Evolutionary conservation across 2,888 invertebrate genomes (phyloP).

Genomic region (Pristionchus fissidentatus): DNA sequence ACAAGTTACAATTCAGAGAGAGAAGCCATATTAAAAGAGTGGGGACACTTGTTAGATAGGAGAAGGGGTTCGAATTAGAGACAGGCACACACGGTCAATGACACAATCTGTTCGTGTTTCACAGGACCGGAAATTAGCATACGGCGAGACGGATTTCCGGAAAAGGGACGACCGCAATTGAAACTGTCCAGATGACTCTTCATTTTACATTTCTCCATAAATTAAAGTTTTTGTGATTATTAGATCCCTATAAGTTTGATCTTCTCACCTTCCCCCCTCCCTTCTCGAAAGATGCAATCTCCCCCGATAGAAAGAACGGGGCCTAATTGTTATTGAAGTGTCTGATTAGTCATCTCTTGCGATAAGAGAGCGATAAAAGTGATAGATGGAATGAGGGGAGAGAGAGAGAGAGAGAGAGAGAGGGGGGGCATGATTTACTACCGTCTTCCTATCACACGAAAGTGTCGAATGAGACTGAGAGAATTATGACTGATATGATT

Average conservation of each 20-base stretch:
- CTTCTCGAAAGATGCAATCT: too few relatives aligned
- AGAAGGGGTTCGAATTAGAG: not conserved
- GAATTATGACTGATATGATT: conserved; percentile 21
- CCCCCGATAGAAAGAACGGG: too few relatives aligned
- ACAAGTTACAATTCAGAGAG: not conserved
- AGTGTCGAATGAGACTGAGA: conserved; percentile 30
- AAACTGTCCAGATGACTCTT: too few relatives aligned
- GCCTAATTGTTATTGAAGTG: conserved; percentile 21
- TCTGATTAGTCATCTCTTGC: conserved; percentile 15
- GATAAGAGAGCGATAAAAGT: conserved; percentile 11
- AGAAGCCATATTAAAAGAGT: not conserved
- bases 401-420: too few relatives aligned
- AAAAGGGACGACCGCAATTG: not conserved
- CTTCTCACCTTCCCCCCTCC: not conserved
- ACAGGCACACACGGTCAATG: not conserved
- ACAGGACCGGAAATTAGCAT: conserved; percentile 41
- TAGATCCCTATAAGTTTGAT: not conserved
- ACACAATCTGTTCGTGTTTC: conserved; percentile 45
- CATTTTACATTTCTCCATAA: too few relatives aligned
- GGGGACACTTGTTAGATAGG: conserved; percentile 23
- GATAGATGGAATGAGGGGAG: too few relatives aligned
- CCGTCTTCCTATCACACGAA: conserved; percentile 35
- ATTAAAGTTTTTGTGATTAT: too few relatives aligned
- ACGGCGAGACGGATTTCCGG: conserved; percentile 22
- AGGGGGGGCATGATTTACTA: conserved; percentile 14